Conservation (phyloP, 2,797 vertebrate genomes). For the Gambusia yucatana region DNA sequence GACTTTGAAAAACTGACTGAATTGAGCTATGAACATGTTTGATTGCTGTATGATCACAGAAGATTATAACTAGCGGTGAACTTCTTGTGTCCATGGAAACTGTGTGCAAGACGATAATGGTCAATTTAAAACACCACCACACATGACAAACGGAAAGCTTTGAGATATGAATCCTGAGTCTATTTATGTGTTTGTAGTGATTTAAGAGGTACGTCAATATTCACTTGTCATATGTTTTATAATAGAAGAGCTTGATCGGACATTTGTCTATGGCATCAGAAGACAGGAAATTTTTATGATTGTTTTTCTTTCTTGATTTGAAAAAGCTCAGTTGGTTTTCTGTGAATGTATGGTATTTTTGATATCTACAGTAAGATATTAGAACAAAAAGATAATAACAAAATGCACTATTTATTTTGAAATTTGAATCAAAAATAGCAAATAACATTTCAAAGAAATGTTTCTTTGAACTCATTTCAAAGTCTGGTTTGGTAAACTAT, state of each 20-base stretch:
- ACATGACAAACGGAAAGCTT: slow-evolving; percentile 34
- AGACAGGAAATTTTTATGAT: not conserved
- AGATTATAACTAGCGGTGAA: slow-evolving; percentile 15
- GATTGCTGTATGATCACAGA: slow-evolving; percentile 16
- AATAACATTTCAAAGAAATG: too few relatives aligned
- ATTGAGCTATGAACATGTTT: not conserved
- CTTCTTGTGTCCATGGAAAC: slow-evolving; percentile 71
- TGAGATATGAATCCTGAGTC: slow-evolving; percentile 34
- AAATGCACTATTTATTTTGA: not conserved
- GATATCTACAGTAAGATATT: not conserved
- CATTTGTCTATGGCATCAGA: not conserved
- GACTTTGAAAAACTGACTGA: not conserved
- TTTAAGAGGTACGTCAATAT: slow-evolving; percentile 1
- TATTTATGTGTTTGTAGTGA: slow-evolving; percentile 36
- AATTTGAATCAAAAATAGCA: not conserved
- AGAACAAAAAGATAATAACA: not conserved
- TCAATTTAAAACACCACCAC: slow-evolving; percentile 39
- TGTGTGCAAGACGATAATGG: slow-evolving; percentile 37
- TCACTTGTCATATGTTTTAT: slow-evolving; percentile 6
- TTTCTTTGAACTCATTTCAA: not conserved
- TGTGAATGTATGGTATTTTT: not conserved
- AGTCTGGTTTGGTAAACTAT: not conserved
- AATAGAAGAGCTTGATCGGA: not conserved
- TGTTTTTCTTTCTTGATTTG: not conserved
- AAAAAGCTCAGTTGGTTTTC: not conserved